Evolutionary conservation across 2,113 vertebrate species (phyloP).

Genomic region (Montifringilla adamsi): DNA sequence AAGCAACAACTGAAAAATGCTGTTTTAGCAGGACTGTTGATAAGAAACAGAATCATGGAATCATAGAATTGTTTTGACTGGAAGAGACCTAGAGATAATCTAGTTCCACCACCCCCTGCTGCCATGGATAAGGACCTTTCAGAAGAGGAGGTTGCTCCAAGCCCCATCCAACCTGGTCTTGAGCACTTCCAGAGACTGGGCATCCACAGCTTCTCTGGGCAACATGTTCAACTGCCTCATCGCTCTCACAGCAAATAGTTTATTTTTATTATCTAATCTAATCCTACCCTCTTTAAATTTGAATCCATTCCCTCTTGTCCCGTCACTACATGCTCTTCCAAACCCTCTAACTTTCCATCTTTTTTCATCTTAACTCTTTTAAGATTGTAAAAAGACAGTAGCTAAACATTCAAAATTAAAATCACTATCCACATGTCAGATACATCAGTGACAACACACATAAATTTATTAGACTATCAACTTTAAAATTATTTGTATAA

Average conservation of each 20-base stretch:
- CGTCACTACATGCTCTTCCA: not conserved
- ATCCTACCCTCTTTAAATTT: not conserved
- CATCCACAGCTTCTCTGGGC: not conserved
- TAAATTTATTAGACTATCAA: not conserved
- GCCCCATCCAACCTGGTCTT: not conserved
- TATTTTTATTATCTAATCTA: not conserved
- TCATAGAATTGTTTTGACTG: not conserved
- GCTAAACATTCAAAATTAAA: not conserved
- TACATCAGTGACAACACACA: not conserved
- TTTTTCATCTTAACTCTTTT: not conserved
- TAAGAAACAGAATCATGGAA: not conserved
- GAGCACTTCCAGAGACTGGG: rapidly evolving
- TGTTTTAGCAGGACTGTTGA: not conserved
- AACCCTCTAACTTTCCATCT: not conserved
- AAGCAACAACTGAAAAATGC: not conserved
- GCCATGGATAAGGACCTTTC: not conserved
- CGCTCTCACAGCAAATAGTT: not conserved
- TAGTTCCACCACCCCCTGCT: not conserved
- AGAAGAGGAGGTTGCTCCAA: not conserved
- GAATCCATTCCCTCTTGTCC: not conserved
- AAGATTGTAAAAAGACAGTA: not conserved
- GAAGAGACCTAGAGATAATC: not conserved
- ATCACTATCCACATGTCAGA: not conserved
- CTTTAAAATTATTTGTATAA: not conserved
- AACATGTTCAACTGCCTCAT: not conserved